phyloP scores from a whole-genome alignment of 2,113 vertebrate genomes.

The Dicerorhinus sumatrensis region DNA sequence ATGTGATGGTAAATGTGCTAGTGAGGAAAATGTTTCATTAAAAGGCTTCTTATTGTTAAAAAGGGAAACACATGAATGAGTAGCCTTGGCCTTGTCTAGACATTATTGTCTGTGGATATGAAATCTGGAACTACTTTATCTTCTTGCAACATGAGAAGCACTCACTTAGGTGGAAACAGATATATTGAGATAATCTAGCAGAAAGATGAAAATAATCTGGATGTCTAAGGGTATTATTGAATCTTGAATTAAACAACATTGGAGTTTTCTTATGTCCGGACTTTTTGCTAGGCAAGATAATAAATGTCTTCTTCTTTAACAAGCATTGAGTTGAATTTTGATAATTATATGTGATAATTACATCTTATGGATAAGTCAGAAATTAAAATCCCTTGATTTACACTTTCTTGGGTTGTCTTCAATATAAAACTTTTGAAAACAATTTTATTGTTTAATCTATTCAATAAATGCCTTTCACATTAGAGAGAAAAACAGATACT shows the following conservation, averaged over 20 bases:
- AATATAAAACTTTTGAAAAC: not conserved
- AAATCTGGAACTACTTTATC: not conserved
- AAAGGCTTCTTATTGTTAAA: not conserved
- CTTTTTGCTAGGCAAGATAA: not conserved
- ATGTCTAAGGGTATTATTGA: not conserved
- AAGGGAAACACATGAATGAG: not conserved
- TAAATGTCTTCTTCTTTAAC: not conserved
- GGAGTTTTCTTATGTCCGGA: not conserved
- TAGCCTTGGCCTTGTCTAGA: not conserved
- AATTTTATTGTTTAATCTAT: not conserved
- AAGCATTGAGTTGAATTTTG: not conserved
- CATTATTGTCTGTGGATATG: not conserved
- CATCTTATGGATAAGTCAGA: not conserved
- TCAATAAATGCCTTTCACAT: not conserved
- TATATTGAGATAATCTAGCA: not conserved
- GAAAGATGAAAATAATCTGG: not conserved
- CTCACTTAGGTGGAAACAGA: not conserved
- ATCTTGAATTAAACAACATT: not conserved
- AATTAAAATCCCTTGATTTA: not conserved
- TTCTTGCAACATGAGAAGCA: not conserved
- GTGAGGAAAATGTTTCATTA: not conserved
- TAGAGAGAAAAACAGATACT: not conserved
- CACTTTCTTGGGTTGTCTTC: not conserved
- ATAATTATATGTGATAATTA: not conserved
- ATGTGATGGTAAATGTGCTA: not conserved